These are phyloP conservation scores for Ostrea denselamellosa DNA, from an alignment of 1,140 invertebrate genomes.

Conservation along the genomic window DNA sequence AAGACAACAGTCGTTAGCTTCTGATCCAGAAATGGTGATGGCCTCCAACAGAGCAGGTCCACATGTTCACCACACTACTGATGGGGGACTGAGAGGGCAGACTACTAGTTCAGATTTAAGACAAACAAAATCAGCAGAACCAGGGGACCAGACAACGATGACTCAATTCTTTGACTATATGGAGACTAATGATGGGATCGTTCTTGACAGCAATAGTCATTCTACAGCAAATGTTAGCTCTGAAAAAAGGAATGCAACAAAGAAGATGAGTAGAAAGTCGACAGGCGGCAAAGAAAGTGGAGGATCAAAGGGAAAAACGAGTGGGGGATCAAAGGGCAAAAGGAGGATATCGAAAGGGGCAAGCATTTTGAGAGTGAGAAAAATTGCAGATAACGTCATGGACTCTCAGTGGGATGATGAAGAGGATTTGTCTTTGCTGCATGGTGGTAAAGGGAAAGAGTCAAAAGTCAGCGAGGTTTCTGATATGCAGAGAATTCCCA, in stretches of 20 bases:
- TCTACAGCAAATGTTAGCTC: not conserved
- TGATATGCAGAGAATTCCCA: not conserved
- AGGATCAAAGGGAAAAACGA: not conserved
- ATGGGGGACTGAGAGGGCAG: not conserved
- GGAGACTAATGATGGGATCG: not conserved
- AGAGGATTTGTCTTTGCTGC: not conserved
- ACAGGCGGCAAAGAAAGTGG: not conserved
- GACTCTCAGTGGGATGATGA: not conserved
- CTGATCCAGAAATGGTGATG: not conserved
- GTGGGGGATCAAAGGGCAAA: not conserved
- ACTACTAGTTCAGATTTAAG: not conserved
- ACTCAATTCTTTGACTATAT: constrained; percentile 60
- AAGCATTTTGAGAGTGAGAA: not conserved
- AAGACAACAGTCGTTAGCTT: not conserved
- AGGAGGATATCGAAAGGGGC: not conserved
- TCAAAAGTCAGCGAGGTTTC: not conserved
- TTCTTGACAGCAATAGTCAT: not conserved
- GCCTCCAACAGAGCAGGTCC: not conserved
- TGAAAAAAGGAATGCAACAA: not conserved
- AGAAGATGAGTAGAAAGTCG: not conserved
- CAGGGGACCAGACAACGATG: constrained; percentile 59
- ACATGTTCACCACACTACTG: not conserved
- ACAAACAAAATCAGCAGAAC: not conserved
- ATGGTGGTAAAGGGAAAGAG: not conserved
- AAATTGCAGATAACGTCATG: not conserved